These are phyloP conservation scores for Phocoena phocoena DNA, from an alignment of 2,113 vertebrate species.

Conservation along the genomic window DNA sequence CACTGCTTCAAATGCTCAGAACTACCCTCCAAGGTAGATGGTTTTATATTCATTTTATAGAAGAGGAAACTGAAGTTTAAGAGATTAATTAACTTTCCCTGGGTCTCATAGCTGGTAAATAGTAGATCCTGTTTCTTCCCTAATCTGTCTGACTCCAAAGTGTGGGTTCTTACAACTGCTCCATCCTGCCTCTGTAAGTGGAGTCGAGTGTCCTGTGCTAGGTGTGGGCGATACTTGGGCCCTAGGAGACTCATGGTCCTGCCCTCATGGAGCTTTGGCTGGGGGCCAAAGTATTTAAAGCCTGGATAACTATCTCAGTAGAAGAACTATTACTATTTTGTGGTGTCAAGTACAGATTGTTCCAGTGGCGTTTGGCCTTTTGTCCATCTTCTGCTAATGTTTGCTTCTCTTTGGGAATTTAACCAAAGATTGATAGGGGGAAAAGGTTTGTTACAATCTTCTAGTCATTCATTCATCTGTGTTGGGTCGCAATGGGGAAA, in stretches of 20 bases:
- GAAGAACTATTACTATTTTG: neutral
- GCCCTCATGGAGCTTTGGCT: neutral
- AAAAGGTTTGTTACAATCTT: neutral
- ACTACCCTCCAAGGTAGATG: neutral
- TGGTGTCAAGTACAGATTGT: neutral
- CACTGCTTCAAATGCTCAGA: neutral
- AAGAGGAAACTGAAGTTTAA: neutral
- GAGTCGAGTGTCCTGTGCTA: neutral
- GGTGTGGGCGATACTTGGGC: accelerated
- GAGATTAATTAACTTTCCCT: neutral
- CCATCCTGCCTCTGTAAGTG: neutral
- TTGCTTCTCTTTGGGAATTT: neutral
- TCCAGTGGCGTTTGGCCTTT: neutral
- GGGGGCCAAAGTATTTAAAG: neutral
- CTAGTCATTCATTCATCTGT: neutral
- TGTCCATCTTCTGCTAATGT: neutral
- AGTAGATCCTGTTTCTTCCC: neutral
- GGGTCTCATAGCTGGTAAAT: neutral
- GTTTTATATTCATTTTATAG: neutral
- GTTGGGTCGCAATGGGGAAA: neutral
- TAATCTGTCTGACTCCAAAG: neutral
- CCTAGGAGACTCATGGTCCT: neutral
- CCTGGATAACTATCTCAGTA: neutral
- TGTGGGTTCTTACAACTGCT: neutral
- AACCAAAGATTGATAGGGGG: neutral